Base-by-base conservation (phyloP, 2,888 invertebrate genomes). In the Orthosia incerta region DNA sequence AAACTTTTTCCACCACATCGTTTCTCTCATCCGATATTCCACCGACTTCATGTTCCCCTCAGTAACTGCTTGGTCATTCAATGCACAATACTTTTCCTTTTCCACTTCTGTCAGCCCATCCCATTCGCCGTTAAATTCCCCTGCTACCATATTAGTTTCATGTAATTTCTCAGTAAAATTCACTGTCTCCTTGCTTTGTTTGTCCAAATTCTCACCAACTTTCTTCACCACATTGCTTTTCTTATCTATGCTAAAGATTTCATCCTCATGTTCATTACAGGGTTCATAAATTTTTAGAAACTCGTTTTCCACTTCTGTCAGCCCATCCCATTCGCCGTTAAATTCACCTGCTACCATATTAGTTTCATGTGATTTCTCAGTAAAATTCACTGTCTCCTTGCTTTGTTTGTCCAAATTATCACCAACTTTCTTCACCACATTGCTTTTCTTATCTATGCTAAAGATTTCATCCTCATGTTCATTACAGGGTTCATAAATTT, bases 111-210 rank as follows among this genome's bases (percentile, higher is more conserved):
- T 65, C 45, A 65, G 53, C 39, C 55, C 65, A 67, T 67, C 57
- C 67, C 67, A 67, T 56, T 67, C 67, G 45, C 57, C 48, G 67
- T 57, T 67, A 67, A 67, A 65, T 65, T 65, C 53, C 53, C 55
- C 65, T 63, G 65, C 65, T 50, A 55, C 65, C 65, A 53, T 67
- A 68, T 51, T 68, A 60, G 68, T 68, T 68, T 68, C 60, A 60
- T 59, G 46, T 51, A 50, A 68, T 68, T 68, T 31, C 68, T 68
- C 68, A 26, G 31, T 56, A 67, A 57, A 57, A 59, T 68, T 56
- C 59, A 59, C 59, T 67, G 67, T 55, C 67, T 67, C 67, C 56
- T 67, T 55, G 67, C 48, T 67, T 67, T 39, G 67, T 48, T 67
- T 62, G 61, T 62, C 59, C 59, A 59, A 55, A 55, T 55, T 59